Base-by-base conservation (phyloP, 2,888 invertebrate species). In the Ennomos erosarius region DNA sequence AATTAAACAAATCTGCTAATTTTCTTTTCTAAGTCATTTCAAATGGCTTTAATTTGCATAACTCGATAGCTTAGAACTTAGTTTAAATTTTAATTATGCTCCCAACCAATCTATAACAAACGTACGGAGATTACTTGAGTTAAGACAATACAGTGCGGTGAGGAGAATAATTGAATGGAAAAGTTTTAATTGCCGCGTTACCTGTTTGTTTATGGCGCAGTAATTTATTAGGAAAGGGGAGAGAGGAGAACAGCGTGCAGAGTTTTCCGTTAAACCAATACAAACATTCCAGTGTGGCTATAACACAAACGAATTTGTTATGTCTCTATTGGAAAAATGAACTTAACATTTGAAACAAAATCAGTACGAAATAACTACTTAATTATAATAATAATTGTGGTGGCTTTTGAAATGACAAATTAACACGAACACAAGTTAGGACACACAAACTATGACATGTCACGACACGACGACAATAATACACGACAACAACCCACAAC, bases 151-250 rank as follows among this genome's bases (percentile, higher is more conserved):
- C 43, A 43, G 50, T 35, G 53, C 26, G 37, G 58, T 47, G 50
- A 67, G 47, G 12, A 37, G 56, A 48, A 59, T 62, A 56, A 65
- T 56, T 68, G 62, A 56, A 47, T 36, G 43, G 62, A 59, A 65
- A 67, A 68, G 58, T 68, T 68, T 68, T 56, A 68, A 68, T 65
- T 64, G 65, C 52, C 47, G 46, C 55, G 50, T 47, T 52, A 62
- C 64, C 64, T 65, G 64, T 47, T 63, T 60, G 57, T 57, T 61
- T 50, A 48, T 46, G 59, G 43, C 44, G 11, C 35, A 49, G 55
- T 63, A 58, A 65, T 67, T 68, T 65, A 68, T 68, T 56, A 57
- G 49, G 46, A 10, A 34, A 33, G 37, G 50, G 33, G 37, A 10
- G 42, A 16, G 12, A 26, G 26, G 16, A 26, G 47, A 43, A 34